Conservation (phyloP, 2,797 vertebrate genomes). For the Betta splendens region DNA sequence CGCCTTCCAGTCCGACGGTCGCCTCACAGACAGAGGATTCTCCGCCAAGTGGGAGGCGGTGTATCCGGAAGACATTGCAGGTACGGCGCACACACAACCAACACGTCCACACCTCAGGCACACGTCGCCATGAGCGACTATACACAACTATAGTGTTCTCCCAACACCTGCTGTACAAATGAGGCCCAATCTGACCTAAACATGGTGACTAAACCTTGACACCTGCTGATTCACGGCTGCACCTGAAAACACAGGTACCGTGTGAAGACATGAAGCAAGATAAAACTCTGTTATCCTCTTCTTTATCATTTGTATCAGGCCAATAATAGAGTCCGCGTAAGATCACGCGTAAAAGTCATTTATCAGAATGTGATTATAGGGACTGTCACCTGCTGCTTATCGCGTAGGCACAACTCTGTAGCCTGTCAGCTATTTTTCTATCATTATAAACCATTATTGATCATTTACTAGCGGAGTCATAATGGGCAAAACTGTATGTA, state of each 20-base stretch:
- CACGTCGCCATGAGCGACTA: no score
- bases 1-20: constrained; percentile 78
- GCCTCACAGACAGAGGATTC: constrained; percentile 82
- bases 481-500: background rate
- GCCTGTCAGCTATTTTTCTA: background rate
- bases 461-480: no score
- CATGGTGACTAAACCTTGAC: no score
- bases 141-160: no score
- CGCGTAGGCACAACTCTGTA: background rate
- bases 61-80: constrained; percentile 81
- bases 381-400: background rate
- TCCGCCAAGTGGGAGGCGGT: constrained; percentile 82
- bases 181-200: no score
- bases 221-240: no score
- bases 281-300: constrained; percentile 39
- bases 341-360: background rate
- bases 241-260: constrained; percentile 29
- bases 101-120: constrained; percentile 26
- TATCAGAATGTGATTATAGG: background rate
- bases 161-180: no score
- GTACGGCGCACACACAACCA: constrained; percentile 55
- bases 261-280: constrained; percentile 27
- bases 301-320: constrained; percentile 29
- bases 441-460: background rate
- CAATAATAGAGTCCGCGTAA: background rate